These are phyloP conservation scores for Clostera curtula DNA, from an alignment of 2,888 invertebrate genomes.

Conservation along the genomic window DNA sequence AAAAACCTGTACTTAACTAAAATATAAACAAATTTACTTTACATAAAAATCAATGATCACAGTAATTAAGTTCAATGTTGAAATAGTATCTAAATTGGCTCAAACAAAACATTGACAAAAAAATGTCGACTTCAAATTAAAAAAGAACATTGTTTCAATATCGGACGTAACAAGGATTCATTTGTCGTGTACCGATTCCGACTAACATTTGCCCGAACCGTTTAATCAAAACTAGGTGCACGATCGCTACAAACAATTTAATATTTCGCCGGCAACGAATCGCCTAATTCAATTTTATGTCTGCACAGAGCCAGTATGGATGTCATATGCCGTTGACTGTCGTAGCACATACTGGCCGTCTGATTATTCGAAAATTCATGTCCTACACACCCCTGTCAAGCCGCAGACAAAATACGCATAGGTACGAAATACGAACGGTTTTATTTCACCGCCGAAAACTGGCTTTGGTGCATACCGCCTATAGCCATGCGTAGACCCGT, in stretches of 20 bases:
- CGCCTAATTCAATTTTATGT: constrained; percentile 10
- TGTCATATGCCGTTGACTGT: constrained; percentile 9
- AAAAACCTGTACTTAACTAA: too few relatives aligned
- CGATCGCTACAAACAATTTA: too few relatives aligned
- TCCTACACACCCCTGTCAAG: constrained; percentile 47
- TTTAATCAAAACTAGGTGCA: too few relatives aligned
- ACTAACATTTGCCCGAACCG: neutral
- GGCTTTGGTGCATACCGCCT: constrained; percentile 11
- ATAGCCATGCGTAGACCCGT: constrained; percentile 19
- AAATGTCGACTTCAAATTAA: too few relatives aligned
- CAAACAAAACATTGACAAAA: too few relatives aligned
- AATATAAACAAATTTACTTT: too few relatives aligned
- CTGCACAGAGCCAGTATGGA: neutral
- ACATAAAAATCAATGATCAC: too few relatives aligned
- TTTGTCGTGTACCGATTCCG: neutral
- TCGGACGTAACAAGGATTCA: too few relatives aligned
- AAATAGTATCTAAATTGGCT: too few relatives aligned
- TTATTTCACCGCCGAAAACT: constrained; percentile 33
- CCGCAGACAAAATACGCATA: constrained; percentile 47
- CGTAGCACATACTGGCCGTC: constrained; percentile 20
- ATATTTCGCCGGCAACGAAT: constrained; percentile 1
- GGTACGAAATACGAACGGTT: constrained; percentile 43
- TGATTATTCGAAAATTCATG: constrained; percentile 64
- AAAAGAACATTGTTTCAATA: too few relatives aligned
- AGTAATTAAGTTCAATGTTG: too few relatives aligned